Conservation (phyloP, 2,113 vertebrate genomes). For the Rhea americana region DNA sequence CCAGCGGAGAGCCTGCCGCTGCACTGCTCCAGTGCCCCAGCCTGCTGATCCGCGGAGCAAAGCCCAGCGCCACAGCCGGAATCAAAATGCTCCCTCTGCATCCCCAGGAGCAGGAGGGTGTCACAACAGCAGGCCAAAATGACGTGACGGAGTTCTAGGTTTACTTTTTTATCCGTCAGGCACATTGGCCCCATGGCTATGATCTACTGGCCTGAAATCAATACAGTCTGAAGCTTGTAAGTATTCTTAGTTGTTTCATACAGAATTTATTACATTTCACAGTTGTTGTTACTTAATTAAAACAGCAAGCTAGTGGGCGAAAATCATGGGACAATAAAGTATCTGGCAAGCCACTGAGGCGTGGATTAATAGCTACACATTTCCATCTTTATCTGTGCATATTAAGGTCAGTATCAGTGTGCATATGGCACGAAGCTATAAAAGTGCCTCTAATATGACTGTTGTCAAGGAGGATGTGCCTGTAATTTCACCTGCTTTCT, state of each 20-base stretch:
- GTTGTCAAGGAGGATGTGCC: not conserved
- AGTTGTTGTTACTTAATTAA: constrained; percentile 37
- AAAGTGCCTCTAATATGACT: not conserved
- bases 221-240: not conserved
- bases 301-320: constrained; percentile 29
- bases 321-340: constrained; percentile 44
- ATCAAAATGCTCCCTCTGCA: not conserved
- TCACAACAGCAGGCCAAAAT: constrained; percentile 22
- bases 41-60: not conserved
- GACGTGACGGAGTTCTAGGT: constrained; percentile 14
- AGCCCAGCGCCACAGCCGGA: not conserved
- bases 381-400: constrained; percentile 1
- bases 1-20: constrained; percentile 2
- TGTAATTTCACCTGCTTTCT: not conserved
- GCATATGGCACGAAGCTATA: not conserved
- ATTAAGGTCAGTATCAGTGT: constrained; percentile 16
- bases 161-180: constrained; percentile 12
- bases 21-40: not conserved
- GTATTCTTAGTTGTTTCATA: not conserved
- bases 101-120: constrained; percentile 23
- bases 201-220: constrained; percentile 31
- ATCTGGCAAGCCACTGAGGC: constrained; percentile 25
- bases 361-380: constrained; percentile 30
- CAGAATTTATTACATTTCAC: constrained; percentile 39
- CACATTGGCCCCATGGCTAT: not conserved